Base-by-base conservation (phyloP, 1,140 invertebrate species). In the Holcopasites calliopsidis region DNA sequence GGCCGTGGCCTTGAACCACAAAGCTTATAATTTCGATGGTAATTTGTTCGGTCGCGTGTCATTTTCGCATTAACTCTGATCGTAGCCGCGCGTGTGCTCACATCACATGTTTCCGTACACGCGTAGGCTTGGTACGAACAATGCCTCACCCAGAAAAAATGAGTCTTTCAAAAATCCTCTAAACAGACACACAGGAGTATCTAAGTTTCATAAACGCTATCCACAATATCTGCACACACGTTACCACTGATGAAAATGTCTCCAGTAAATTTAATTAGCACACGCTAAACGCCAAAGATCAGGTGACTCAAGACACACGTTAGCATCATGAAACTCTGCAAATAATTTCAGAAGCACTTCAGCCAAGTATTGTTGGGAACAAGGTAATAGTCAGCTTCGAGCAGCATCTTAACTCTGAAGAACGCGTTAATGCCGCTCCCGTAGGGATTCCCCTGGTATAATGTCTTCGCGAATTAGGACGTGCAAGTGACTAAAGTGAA, bases 361-460 rank as follows among this genome's bases (percentile, higher is more conserved):
- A n/a, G 8, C 47, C 40, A 42, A 23, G 31, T 61, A 28, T 71
- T 50, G 57, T 44, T 33, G 23, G 18, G 69, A 50, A 72, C 69
- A 72, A 72, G 52, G 69, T 58, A 62, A 26, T 50, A 72, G 69
- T 62, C 69, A 49, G 47, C n/a, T 31, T 52, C n/a, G n/a, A 66
- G 61, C n/a, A 55, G 71, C 61, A 47, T 74, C 62, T 74, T 47
- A 74, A 74, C 61, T 74, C 55, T 74, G 49, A 66, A 74, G 71
- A 74, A 74, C 40, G 52, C 60, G 55, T 74, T 66, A 66, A 65
- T 64, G 38, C 71, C 40, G 33, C 49, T 38, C 50, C 35, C 52
- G 54, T 50, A 7, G 60, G 49, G 44, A 74, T 74, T 55, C 60
- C 70, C 47, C 49, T 44, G 62, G 38, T 74, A 57, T 74, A 66